A percentile compares a stretch with the other conserved stretches of the same genome.
Conservation (phyloP, 2,113 vertebrate species). For the Regulus satrapa region DNA sequence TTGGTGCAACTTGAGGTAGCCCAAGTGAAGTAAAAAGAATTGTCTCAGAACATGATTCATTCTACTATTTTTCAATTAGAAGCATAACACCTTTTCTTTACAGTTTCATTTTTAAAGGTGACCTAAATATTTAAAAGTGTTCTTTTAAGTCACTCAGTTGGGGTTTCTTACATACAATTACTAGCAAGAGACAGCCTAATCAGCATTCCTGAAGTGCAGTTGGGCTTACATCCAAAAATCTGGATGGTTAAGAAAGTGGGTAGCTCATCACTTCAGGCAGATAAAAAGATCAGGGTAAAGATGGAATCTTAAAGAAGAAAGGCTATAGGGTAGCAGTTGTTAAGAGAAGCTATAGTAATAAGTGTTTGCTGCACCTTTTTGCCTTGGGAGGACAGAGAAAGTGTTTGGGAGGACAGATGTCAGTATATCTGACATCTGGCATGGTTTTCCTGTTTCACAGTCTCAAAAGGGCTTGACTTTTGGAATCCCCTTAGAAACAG, state of each 20-base stretch:
- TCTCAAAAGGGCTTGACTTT: not conserved
- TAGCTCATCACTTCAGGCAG: not conserved
- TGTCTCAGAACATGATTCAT: not conserved
- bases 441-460: not conserved
- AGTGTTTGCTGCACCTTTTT: not conserved
- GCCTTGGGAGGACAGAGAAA: not conserved
- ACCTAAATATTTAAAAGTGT: not conserved
- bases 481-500: not conserved
- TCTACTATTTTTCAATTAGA: constrained; percentile 10
- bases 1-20: not conserved
- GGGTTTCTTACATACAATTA: not conserved
- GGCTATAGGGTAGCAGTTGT: not conserved
- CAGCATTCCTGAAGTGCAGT: not conserved
- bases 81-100: not conserved
- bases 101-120: constrained; percentile 25
- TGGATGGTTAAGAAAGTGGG: not conserved
- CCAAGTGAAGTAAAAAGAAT: not conserved
- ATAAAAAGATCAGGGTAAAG: not conserved
- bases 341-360: not conserved
- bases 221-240: not conserved
- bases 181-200: not conserved
- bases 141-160: not conserved
- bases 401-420: not conserved
- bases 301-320: not conserved
- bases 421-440: not conserved